Evolutionary conservation across 1,140 invertebrate species (phyloP).

Genomic region (Eriosoma lanigerum): DNA sequence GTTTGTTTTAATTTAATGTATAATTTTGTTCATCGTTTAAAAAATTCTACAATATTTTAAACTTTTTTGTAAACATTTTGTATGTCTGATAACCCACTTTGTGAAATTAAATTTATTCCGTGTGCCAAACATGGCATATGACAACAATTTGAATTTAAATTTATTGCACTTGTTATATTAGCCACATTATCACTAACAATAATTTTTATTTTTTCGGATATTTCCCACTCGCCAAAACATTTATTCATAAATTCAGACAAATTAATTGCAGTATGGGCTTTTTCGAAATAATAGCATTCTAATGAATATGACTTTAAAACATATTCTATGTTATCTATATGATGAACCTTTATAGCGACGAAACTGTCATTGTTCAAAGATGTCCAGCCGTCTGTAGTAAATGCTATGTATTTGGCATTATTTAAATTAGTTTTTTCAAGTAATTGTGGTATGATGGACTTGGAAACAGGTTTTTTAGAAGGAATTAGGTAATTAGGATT

Average conservation of each 20-base stretch:
- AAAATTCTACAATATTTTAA: constrained; percentile 6
- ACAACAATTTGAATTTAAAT: too few relatives aligned
- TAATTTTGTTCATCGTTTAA: constrained; percentile 8
- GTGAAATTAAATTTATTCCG: background rate
- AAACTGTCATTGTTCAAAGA: constrained; percentile 9
- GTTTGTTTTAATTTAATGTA: background rate
- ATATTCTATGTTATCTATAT: background rate
- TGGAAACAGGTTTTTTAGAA: too few relatives aligned
- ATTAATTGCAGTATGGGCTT: constrained; percentile 4
- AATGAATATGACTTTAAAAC: constrained; percentile 32
- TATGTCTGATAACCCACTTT: background rate
- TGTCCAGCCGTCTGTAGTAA: too few relatives aligned
- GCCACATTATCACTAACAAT: constrained; percentile 14
- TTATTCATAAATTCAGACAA: constrained; percentile 23
- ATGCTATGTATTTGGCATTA: too few relatives aligned
- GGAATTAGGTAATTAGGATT: too few relatives aligned
- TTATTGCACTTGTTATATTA: constrained; percentile 25
- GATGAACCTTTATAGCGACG: background rate
- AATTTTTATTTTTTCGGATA: constrained; percentile 16
- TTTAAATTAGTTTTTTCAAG: too few relatives aligned
- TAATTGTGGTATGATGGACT: too few relatives aligned
- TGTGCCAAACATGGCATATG: constrained; percentile 5
- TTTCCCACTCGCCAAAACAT: constrained; percentile 18
- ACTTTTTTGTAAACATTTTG: background rate
- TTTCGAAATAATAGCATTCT: constrained; percentile 14